Conservation (phyloP, 2,797 vertebrate species). For the Syncerus caffer region DNA sequence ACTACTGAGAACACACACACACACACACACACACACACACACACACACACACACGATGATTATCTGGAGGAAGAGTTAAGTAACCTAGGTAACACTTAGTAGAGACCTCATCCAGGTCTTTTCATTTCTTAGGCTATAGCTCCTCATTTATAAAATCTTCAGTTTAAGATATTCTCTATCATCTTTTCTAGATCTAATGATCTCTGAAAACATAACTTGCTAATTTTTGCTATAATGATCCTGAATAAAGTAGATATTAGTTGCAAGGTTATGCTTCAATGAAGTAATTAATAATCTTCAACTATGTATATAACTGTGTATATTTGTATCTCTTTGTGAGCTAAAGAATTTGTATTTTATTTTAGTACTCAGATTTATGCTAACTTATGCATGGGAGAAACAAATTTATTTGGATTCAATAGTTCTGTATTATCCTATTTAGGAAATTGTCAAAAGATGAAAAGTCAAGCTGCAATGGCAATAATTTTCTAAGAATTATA, state of each 20-base stretch:
- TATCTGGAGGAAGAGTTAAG: not conserved
- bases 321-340: slow-evolving; percentile 26
- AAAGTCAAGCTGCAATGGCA: not conserved
- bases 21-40: not conserved
- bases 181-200: not conserved
- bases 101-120: not conserved
- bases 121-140: not conserved
- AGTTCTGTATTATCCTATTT: slow-evolving; percentile 1
- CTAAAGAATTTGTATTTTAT: slow-evolving; percentile 5
- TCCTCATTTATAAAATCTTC: not conserved
- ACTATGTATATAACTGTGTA: not conserved
- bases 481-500: slow-evolving; percentile 37
- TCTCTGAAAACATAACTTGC: slow-evolving; percentile 6
- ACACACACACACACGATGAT: not conserved
- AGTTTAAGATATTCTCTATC: not conserved
- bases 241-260: not conserved
- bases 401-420: slow-evolving; percentile 7
- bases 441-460: slow-evolving; percentile 41
- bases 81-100: not conserved
- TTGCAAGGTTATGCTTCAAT: slow-evolving; percentile 12
- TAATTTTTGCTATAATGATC: slow-evolving; percentile 10
- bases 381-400: not conserved
- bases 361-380: slow-evolving; percentile 31
- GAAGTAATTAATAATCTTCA: slow-evolving; percentile 22
- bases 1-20: not conserved